Conservation (phyloP, 2,888 invertebrate genomes). For the Pollenia labialis region DNA sequence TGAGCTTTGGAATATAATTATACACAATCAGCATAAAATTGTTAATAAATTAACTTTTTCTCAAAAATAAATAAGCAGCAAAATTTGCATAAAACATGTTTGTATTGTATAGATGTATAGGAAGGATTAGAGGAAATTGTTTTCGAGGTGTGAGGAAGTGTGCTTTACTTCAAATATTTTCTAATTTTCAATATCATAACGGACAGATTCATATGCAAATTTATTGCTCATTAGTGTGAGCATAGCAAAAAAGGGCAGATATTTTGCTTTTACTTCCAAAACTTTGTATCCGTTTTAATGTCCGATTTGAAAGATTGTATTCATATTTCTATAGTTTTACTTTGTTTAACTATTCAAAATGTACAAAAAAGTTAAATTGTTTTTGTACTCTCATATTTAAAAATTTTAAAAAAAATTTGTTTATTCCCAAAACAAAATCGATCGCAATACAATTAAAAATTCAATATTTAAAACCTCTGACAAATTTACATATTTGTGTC, state of each 20-base stretch:
- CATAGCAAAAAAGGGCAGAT: not conserved
- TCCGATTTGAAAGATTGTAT: not conserved
- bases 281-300: not conserved
- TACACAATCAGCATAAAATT: conserved; percentile 68
- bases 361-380: no score
- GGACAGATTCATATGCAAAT: not conserved
- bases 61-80: not conserved
- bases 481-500: not conserved
- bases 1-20: conserved; percentile 54
- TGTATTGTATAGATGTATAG: not conserved
- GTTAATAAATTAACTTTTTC: conserved; percentile 51
- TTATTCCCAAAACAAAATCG: not conserved
- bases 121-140: no score
- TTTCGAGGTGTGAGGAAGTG: no score
- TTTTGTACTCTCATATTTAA: no score
- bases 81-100: not conserved
- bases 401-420: no score
- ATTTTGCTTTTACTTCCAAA: not conserved
- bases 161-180: no score
- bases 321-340: no score
- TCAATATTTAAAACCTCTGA: not conserved
- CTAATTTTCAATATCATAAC: no score
- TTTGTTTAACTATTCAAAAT: no score
- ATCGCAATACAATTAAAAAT: not conserved
- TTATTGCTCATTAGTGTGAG: not conserved